Percentiles rank a stretch among this genome's conserved stretches.
Conservation (phyloP, 2,888 invertebrate species). For the Timema cristinae region DNA sequence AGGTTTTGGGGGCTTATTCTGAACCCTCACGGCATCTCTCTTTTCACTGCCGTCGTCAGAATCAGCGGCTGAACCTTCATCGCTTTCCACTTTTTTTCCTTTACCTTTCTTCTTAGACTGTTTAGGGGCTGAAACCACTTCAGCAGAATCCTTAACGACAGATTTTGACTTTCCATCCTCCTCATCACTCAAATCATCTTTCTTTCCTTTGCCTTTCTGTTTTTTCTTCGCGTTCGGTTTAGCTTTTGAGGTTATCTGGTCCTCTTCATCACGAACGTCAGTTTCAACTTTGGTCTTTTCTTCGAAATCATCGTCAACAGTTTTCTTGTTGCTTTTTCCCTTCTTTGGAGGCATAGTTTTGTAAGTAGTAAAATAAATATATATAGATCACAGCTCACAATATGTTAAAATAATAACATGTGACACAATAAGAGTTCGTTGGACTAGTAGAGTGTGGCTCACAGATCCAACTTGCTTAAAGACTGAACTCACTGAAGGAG, state of each 20-base stretch:
- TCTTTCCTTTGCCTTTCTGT: slow-evolving; percentile 32
- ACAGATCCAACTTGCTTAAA: too few species aligned
- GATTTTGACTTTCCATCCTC: slow-evolving; percentile 35
- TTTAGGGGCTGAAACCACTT: slow-evolving; percentile 39
- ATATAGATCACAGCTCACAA: too few species aligned
- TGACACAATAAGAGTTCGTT: too few species aligned
- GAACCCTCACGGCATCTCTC: slow-evolving; percentile 26
- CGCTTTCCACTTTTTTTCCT: slow-evolving; percentile 20
- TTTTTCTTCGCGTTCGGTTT: slow-evolving; percentile 32
- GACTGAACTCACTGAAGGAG: too few species aligned
- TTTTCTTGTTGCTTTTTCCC: slow-evolving; percentile 35
- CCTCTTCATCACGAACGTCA: slow-evolving; percentile 28
- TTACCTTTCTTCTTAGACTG: slow-evolving; percentile 46
- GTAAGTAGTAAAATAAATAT: too few species aligned
- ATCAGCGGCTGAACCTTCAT: slow-evolving; percentile 26
- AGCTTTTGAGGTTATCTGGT: slow-evolving; percentile 22
- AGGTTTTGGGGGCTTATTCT: slow-evolving; percentile 13
- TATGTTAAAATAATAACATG: too few species aligned
- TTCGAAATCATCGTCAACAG: slow-evolving; percentile 29
- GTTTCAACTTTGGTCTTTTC: slow-evolving; percentile 21
- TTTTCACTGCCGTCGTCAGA: slow-evolving; percentile 32
- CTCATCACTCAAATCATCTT: slow-evolving; percentile 39
- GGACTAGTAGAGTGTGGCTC: too few species aligned
- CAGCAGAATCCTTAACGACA: slow-evolving; percentile 38
- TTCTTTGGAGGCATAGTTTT: slow-evolving; percentile 35